Evolutionary conservation across 1,140 invertebrate genomes (phyloP).

Genomic region (Drosophila repleta): DNA sequence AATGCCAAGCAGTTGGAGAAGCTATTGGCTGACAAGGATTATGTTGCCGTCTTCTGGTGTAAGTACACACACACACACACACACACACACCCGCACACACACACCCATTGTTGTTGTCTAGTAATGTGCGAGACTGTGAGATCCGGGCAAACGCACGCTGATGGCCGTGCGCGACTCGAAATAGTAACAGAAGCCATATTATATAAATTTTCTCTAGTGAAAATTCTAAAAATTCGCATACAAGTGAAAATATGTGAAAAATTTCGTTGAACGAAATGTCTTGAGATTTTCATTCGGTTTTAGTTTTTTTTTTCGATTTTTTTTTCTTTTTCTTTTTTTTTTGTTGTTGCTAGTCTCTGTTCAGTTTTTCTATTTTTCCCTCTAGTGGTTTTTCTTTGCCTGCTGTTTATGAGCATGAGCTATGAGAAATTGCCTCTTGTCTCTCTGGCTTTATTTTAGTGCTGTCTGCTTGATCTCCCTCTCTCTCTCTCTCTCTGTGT

Average conservation of each 20-base stretch:
- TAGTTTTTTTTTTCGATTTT: constrained; percentile 55
- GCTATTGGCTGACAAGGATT: constrained; percentile 94
- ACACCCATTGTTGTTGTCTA: constrained; percentile 10
- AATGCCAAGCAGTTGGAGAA: constrained; percentile 95
- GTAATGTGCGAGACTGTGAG: constrained; percentile 35
- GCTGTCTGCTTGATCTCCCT: constrained; percentile 30
- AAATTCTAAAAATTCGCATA: constrained; percentile 83
- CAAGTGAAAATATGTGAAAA: constrained; percentile 83
- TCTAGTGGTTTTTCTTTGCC: constrained; percentile 52
- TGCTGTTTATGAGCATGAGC: constrained; percentile 76
- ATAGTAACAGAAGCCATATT: constrained; percentile 80
- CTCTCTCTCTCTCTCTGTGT: constrained; percentile 12
- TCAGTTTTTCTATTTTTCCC: constrained; percentile 43
- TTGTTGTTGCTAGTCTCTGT: constrained; percentile 37
- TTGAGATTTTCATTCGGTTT: constrained; percentile 74
- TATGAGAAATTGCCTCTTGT: constrained; percentile 64
- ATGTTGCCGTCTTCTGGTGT: constrained; percentile 98
- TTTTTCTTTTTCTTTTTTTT: constrained; percentile 33
- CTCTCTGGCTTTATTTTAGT: constrained; percentile 39
- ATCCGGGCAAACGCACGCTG: constrained; percentile 50
- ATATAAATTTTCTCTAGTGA: constrained; percentile 80
- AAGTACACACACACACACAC: constrained; percentile 85
- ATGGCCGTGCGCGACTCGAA: constrained; percentile 65
- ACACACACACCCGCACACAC: constrained; percentile 8
- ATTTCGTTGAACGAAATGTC: constrained; percentile 80